Evolutionary conservation across 2,888 invertebrate genomes (phyloP).

Genomic region (Caenorhabditis panamensis): DNA sequence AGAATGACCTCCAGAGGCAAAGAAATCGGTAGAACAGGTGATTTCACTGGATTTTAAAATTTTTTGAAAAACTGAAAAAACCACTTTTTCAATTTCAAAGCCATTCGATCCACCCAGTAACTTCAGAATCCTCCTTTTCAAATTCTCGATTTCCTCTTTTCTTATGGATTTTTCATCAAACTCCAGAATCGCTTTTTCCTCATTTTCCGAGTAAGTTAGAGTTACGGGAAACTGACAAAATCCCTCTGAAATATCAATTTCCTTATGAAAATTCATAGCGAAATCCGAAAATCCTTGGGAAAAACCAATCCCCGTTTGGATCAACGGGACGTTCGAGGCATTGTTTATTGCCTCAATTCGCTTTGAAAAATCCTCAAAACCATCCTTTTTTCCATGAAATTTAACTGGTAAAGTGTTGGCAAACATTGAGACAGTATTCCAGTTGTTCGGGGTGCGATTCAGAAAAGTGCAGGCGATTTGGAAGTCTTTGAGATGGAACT

Average conservation of each 20-base stretch:
- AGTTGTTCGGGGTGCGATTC: conserved; percentile 60
- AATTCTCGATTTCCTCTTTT: background rate
- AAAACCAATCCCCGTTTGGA: background rate
- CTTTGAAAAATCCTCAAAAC: background rate
- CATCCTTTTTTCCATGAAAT: background rate
- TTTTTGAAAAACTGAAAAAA: conserved; percentile 27
- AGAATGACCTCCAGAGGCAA: conserved; percentile 73
- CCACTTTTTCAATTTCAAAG: background rate
- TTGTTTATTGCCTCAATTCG: background rate
- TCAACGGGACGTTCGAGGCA: conserved; percentile 17
- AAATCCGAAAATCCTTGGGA: conserved; percentile 62
- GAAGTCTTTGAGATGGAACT: conserved; percentile 49
- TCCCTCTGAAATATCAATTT: conserved; percentile 2
- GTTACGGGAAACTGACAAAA: conserved; percentile 40
- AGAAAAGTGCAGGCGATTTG: conserved; percentile 69
- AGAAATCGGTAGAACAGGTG: conserved; percentile 65
- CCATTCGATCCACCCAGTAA: background rate
- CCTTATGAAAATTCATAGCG: conserved; percentile 64
- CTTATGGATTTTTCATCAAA: conserved; percentile 48
- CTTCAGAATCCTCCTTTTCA: conserved; percentile 17
- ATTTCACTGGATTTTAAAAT: conserved; percentile 22
- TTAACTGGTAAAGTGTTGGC: conserved; percentile 68
- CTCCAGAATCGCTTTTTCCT: conserved; percentile 55
- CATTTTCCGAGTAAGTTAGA: conserved; percentile 19
- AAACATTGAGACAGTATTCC: conserved; percentile 70